Conservation (phyloP, 35 echinoderm and acorn worm species). For the Holothuria glaberrima region DNA sequence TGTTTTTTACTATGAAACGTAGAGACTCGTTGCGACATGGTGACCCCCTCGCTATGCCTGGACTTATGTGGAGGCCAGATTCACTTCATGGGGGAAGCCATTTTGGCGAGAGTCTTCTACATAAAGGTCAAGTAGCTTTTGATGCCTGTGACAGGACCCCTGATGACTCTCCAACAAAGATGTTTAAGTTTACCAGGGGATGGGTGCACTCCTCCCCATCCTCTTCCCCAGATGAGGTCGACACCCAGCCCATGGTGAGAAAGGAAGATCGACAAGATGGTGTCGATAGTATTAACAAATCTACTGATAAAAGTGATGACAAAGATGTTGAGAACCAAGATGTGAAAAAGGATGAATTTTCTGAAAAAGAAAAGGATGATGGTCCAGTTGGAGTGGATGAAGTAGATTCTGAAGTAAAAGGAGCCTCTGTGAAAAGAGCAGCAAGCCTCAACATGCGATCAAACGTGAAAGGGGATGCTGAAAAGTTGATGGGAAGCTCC, state of each 20-base stretch:
- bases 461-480: conserved; percentile 18
- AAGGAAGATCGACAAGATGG: background rate
- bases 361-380: conserved; percentile 17
- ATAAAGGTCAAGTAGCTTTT: conserved; percentile 84
- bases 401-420: background rate
- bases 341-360: background rate
- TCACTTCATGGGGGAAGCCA: conserved; percentile 57
- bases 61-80: conserved; percentile 58
- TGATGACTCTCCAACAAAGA: conserved; percentile 78
- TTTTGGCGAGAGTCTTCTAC: conserved; percentile 85
- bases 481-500: conserved; percentile 70
- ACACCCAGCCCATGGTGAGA: background rate
- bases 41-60: conserved; percentile 24
- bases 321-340: background rate
- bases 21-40: conserved; percentile 60
- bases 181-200: conserved; percentile 85
- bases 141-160: conserved; percentile 84
- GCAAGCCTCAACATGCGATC: conserved; percentile 67
- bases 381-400: background rate
- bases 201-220: conserved; percentile 67
- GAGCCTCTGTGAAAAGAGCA: conserved; percentile 50
- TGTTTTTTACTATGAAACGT: conserved; percentile 75
- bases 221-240: conserved; percentile 40
- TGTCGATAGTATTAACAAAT: background rate
- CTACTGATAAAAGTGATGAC: background rate